Evolutionary conservation across 2,888 invertebrate species (phyloP).

Genomic region (Platynereis dumerilii): DNA sequence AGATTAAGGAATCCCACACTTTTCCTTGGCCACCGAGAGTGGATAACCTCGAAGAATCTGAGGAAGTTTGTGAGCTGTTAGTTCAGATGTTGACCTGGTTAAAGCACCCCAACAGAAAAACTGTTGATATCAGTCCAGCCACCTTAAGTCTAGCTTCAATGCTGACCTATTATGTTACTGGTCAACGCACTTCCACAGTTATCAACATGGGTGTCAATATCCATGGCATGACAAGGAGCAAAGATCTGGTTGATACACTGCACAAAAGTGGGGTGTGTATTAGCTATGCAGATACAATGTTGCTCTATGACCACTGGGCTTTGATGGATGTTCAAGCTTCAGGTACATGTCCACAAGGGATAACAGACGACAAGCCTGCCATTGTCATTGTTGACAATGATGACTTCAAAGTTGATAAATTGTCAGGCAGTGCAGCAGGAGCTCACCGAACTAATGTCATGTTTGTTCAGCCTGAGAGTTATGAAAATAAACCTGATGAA

Average conservation of each 20-base stretch:
- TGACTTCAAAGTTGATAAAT: neutral
- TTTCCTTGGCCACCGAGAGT: conserved; percentile 1
- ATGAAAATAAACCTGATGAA: neutral
- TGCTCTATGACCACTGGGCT: too few species aligned
- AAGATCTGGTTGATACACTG: conserved; percentile 4
- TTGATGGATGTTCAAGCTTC: conserved; percentile 7
- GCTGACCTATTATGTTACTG: too few species aligned
- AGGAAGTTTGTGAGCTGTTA: too few species aligned
- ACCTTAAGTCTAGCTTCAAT: too few species aligned
- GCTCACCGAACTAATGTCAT: conserved; percentile 1
- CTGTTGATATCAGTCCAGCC: too few species aligned
- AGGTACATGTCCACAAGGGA: neutral
- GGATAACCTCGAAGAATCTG: neutral
- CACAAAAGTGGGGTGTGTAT: conserved; percentile 5
- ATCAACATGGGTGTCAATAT: too few species aligned
- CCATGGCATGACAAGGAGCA: too few species aligned
- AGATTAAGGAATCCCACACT: neutral
- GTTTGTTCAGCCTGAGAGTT: neutral
- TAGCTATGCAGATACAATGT: conserved; percentile 1
- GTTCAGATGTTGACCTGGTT: too few species aligned
- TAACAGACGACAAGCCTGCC: neutral
- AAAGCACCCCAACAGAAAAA: too few species aligned
- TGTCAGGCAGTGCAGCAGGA: neutral
- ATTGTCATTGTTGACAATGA: conserved; percentile 1
- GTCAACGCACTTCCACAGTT: too few species aligned